These are phyloP conservation scores for Enteromius fasciolatus DNA, from an alignment of 2,797 vertebrate genomes.

Conservation along the genomic window DNA sequence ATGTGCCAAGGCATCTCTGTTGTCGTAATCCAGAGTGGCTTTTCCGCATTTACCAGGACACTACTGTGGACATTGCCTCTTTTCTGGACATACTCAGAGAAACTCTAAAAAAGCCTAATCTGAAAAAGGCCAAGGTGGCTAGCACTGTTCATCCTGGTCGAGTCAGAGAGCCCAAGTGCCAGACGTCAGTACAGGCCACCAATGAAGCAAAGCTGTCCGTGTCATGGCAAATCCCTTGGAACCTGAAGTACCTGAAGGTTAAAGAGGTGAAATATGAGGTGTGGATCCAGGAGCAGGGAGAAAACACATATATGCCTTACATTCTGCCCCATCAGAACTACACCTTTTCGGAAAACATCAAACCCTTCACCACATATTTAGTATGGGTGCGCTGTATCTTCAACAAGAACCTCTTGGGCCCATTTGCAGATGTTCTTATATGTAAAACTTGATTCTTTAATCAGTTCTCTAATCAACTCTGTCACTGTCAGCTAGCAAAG, in stretches of 20 bases:
- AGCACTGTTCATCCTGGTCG: conserved; percentile 89
- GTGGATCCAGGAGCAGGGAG: conserved; percentile 99
- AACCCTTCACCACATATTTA: conserved; percentile 95
- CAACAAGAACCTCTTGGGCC: conserved; percentile 92
- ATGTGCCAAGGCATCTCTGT: conserved; percentile 92
- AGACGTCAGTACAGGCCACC: conserved; percentile 87
- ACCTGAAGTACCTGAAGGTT: conserved; percentile 94
- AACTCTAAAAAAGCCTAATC: conserved; percentile 81
- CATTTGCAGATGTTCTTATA: conserved; percentile 94
- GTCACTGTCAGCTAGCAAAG: conserved; percentile 19
- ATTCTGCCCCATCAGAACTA: conserved; percentile 96
- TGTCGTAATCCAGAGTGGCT: conserved; percentile 98
- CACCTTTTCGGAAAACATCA: conserved; percentile 98
- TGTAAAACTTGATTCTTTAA: conserved; percentile 85
- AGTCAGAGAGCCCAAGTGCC: conserved; percentile 90
- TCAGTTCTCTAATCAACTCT: conserved; percentile 24
- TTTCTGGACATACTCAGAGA: conserved; percentile 84
- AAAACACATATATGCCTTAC: conserved; percentile 98
- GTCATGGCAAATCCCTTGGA: conserved; percentile 98
- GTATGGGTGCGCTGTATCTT: conserved; percentile 99
- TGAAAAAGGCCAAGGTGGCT: conserved; percentile 80
- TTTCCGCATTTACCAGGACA: conserved; percentile 98
- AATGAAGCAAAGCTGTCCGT: conserved; percentile 89
- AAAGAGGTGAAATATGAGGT: conserved; percentile 96
- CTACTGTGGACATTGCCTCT: conserved; percentile 87